These are phyloP conservation scores for Apodemus agrarius DNA, from an alignment of 2,797 vertebrate genomes.

Conservation along the genomic window DNA sequence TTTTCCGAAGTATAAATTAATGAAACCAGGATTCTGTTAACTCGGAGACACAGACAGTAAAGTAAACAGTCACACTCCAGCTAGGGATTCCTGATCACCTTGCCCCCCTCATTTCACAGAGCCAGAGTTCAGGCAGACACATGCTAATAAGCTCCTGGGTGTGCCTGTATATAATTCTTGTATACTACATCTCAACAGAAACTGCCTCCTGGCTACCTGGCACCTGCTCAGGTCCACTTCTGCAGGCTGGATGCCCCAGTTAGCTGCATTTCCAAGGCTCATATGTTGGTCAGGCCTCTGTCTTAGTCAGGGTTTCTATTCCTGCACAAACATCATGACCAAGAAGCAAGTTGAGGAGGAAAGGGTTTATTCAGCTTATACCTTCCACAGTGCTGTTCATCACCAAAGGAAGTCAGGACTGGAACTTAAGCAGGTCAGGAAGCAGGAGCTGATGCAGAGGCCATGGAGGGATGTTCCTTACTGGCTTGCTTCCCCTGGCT, in stretches of 20 bases:
- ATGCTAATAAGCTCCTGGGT: no score
- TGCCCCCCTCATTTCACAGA: accelerated
- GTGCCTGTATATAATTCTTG: neutral
- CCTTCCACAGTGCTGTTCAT: no score
- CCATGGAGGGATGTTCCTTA: no score
- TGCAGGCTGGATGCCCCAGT: neutral
- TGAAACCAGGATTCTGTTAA: neutral
- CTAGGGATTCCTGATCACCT: neutral
- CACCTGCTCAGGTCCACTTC: neutral
- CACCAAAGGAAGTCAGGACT: no score
- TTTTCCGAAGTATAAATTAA: neutral
- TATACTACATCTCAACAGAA: neutral
- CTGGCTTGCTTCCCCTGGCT: no score
- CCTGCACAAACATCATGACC: no score
- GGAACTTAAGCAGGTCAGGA: no score
- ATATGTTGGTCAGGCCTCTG: neutral
- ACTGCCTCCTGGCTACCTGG: neutral
- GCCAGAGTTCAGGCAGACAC: neutral
- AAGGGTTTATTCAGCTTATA: no score
- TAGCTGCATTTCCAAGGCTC: neutral
- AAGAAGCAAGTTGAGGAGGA: no score
- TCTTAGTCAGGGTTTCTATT: no score
- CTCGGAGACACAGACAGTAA: neutral
- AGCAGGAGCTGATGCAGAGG: no score
- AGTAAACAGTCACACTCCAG: neutral